Base-by-base conservation (phyloP, 2,888 invertebrate species). In the Aphodius sticticus region DNA sequence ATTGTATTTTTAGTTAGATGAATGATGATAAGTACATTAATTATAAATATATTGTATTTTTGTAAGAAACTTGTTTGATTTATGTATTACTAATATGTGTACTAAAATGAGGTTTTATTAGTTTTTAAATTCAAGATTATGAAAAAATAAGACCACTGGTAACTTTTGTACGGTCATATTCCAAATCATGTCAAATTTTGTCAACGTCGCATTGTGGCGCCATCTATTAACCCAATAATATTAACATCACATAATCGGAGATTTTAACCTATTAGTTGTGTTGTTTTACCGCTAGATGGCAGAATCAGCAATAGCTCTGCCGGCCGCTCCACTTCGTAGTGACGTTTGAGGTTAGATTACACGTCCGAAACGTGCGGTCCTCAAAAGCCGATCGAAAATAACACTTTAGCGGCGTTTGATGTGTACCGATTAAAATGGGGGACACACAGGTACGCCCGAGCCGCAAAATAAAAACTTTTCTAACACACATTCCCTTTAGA, bases 401-500 rank as follows among this genome's bases (percentile, higher is more conserved):
- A 70, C 38, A 38, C 7, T 80, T 16, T 78, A 37, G n/a, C 16
- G 16, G n/a, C 16, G 69, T 78, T n/a, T 69, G 35, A 80, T 72
- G 75, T 36, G 69, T 78, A 70, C 76, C 38, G 69, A 14, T 71
- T 77, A 84, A 84, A 82, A 85, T 85, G 85, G 85, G 84, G 83
- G 85, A 85, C 79, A 80, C 77, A 77, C 83, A 84, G 81, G 85
- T 85, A 82, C 81, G 82, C 82, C 78, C 78, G 77, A 53, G 35
- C 37, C 26, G 78, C 53, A 9, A 15, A 36, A 76, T 78, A 78
- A 71, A 16, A 35, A 37, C 69, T 78, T 79, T 76, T 82, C 6
- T 38, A 79, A 77, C 72, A 80, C 78, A 81, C 70, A 75, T 81
- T 82, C 82, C 69, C 89, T 89, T 80, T 90, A 95, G 94, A 90